Base-by-base conservation (phyloP, 2,113 vertebrate species). In the Platysteira castanea region DNA sequence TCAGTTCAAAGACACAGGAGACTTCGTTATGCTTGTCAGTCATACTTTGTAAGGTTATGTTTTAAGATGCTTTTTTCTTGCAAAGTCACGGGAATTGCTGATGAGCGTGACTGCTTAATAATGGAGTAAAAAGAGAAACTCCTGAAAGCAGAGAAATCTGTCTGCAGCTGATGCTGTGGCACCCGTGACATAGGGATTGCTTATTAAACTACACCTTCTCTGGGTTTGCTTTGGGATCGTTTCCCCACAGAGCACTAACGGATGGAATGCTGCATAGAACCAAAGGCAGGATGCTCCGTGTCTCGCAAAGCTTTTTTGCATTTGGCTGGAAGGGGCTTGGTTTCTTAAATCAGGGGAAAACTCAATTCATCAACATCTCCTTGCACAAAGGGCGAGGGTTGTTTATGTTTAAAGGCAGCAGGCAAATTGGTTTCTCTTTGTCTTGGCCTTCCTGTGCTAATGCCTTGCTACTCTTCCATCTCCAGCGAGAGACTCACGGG, bases 401-500 rank as follows among this genome's bases (percentile, higher is more conserved):
- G 54, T 87, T 84, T 95, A 42, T 54, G 39, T 92, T 89, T 20
- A 33, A 73, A 83, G 84, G 49, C 87, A 95, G 88, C 75, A 83
- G 83, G 71, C 70, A 83, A 89, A 88, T 64, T 88, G 82, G 47
- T 76, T 73, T 88, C 52, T 90, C 93, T 96, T 90, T 95, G 91
- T 95, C 53, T 81, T 71, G 54, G 57, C 81, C 59, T 83, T 79
- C 61, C 54, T 79, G 83, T 33, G 7, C 83, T 74, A 10, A 81
- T 3, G 12, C 67, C 65, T 95, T 41, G 41, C 54, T 59, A 9
- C 61, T 81, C 85, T 56, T 74, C 69, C 68, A 80, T 77, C 60
- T 93, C 87, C 59, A 79, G 39, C 0, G 1, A 82, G 52, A 78
- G 77, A 53, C 85, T 89, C 15, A 1, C 3, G 3, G 54, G 41